Evolutionary conservation across 2,888 invertebrate species (phyloP).

Genomic region (Hypercompe scribonia): DNA sequence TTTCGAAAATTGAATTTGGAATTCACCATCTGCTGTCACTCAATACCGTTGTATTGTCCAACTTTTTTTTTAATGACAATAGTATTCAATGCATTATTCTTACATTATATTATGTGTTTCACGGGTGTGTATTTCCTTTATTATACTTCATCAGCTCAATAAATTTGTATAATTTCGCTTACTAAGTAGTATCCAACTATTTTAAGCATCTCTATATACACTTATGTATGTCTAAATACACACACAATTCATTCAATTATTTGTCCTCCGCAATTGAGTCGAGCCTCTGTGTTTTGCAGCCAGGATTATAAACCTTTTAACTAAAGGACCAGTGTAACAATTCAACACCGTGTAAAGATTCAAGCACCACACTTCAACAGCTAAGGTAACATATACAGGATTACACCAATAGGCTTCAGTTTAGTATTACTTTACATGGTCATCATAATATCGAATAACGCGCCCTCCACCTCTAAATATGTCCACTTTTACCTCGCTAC

Average conservation of each 20-base stretch:
- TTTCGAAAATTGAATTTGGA: conserved; percentile 68
- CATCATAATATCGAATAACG: not conserved
- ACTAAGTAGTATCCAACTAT: not conserved
- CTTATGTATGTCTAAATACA: too few species aligned
- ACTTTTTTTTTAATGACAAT: conserved; percentile 61
- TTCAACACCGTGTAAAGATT: not conserved
- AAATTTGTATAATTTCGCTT: not conserved
- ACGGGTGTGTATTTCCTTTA: conserved; percentile 10
- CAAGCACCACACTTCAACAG: not conserved
- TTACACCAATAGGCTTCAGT: not conserved
- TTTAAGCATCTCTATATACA: not conserved
- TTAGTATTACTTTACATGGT: not conserved
- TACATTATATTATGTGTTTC: conserved; percentile 18
- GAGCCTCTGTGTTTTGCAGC: too few species aligned
- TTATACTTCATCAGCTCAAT: not conserved
- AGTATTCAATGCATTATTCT: conserved; percentile 46
- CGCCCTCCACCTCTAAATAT: not conserved
- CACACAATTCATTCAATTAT: too few species aligned
- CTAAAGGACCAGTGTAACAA: not conserved
- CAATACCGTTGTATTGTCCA: conserved; percentile 73
- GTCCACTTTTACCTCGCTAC: not conserved
- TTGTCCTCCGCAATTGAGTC: too few species aligned
- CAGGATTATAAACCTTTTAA: too few species aligned
- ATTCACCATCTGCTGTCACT: conserved; percentile 78
- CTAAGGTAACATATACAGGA: not conserved